phyloP scores from a whole-genome alignment of 2,797 vertebrate genomes.

The Chloroceryle amazona region DNA sequence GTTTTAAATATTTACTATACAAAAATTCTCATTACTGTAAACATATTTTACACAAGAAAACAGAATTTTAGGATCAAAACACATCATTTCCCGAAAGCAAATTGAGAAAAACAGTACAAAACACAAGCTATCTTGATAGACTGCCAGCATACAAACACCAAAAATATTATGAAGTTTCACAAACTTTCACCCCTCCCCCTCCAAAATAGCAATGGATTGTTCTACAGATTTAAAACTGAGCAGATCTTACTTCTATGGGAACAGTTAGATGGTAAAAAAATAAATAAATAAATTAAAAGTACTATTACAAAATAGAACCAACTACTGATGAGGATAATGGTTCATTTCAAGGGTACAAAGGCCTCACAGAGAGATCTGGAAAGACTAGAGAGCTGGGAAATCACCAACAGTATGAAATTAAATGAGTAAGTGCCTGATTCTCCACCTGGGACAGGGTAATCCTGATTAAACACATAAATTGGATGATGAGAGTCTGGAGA shows the following conservation, averaged over 20 bases:
- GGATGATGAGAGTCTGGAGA: fast-evolving
- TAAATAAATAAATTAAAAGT: background rate
- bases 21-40: background rate
- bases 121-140: background rate
- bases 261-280: background rate
- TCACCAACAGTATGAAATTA: background rate
- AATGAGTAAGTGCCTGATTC: background rate
- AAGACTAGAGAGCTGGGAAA: background rate
- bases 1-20: background rate
- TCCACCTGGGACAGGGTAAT: background rate
- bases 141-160: background rate
- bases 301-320: background rate
- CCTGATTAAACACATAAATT: fast-evolving
- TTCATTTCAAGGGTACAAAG: background rate
- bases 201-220: background rate
- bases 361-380: background rate
- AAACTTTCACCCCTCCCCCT: background rate
- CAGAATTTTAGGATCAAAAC: background rate
- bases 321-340: background rate
- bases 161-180: background rate
- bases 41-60: background rate
- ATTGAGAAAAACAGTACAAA: background rate
- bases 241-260: background rate
- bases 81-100: background rate
- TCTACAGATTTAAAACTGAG: background rate